A percentile compares a stretch with the other conserved stretches of the same genome.
Evolutionary conservation across 2,113 vertebrate species (phyloP).

Genomic region (Campylomormyrus numenius): DNA sequence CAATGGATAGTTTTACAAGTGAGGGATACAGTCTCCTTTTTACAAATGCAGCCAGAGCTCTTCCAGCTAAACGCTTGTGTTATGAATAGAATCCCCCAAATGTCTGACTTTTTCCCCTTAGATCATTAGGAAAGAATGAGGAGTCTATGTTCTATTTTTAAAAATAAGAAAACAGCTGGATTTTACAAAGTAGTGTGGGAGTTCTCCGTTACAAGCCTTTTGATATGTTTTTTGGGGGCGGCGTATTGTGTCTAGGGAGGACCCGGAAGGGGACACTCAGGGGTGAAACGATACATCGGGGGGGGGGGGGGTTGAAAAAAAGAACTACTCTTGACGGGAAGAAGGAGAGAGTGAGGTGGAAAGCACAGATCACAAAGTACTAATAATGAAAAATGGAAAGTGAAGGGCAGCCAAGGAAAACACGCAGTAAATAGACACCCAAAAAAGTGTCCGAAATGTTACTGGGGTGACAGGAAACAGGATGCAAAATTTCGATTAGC

Average conservation of each 20-base stretch:
- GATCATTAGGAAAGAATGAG: constrained; percentile 57
- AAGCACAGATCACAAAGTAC: constrained; percentile 64
- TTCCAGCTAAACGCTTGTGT: constrained; percentile 62
- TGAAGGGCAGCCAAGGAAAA: constrained; percentile 53
- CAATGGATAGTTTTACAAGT: constrained; percentile 62
- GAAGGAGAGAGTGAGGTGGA: constrained; percentile 37
- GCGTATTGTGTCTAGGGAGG: constrained; percentile 32
- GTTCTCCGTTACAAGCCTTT: not conserved
- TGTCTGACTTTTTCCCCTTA: constrained; percentile 44
- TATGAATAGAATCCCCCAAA: constrained; percentile 62
- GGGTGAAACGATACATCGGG: constrained; percentile 52
- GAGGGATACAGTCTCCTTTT: constrained; percentile 50
- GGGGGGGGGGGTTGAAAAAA: constrained; percentile 38
- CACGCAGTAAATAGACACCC: constrained; percentile 66
- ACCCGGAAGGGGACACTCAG: constrained; percentile 54
- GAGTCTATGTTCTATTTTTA: constrained; percentile 52
- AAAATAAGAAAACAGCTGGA: constrained; percentile 82
- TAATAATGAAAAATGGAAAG: constrained; percentile 61
- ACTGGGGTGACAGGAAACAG: constrained; percentile 39
- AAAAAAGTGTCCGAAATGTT: constrained; percentile 38
- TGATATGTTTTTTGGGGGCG: constrained; percentile 22
- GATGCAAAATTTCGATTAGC: constrained; percentile 36
- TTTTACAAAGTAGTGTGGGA: constrained; percentile 44
- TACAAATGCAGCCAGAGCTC: constrained; percentile 50
- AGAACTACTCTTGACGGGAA: too few relatives aligned